Conservation (phyloP, 2,797 vertebrate genomes). For the Cichlasoma orientale region DNA sequence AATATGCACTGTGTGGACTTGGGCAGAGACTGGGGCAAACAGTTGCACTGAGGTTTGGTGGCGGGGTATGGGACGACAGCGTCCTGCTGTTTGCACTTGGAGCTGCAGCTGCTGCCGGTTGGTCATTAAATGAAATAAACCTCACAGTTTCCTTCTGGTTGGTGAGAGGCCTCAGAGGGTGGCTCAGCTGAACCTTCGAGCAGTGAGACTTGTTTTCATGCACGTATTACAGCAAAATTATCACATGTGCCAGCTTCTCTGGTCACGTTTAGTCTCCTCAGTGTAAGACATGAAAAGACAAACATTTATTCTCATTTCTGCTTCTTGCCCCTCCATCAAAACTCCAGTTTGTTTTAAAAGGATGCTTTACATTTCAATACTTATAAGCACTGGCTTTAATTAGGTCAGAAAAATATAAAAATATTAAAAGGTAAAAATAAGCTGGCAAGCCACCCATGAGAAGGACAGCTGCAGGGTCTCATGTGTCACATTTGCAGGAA, state of each 20-base stretch:
- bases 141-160: too few species aligned
- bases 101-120: slow-evolving; percentile 2
- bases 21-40: not conserved
- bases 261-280: not conserved
- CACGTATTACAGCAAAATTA: too few species aligned
- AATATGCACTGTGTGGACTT: not conserved
- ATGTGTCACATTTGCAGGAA: not conserved
- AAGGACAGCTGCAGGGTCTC: not conserved
- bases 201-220: not conserved
- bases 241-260: too few species aligned
- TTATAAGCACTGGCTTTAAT: not conserved
- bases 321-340: not conserved
- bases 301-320: not conserved
- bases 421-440: not conserved
- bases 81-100: not conserved
- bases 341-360: not conserved
- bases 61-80: not conserved
- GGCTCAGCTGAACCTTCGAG: not conserved
- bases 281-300: rapidly evolving
- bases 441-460: not conserved
- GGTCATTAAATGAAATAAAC: not conserved
- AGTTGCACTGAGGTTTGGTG: not conserved
- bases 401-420: not conserved
- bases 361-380: not conserved
- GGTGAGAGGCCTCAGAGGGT: not conserved